Conservation (phyloP, 2,888 invertebrate species). For the Euspilapteryx auroguttella region DNA sequence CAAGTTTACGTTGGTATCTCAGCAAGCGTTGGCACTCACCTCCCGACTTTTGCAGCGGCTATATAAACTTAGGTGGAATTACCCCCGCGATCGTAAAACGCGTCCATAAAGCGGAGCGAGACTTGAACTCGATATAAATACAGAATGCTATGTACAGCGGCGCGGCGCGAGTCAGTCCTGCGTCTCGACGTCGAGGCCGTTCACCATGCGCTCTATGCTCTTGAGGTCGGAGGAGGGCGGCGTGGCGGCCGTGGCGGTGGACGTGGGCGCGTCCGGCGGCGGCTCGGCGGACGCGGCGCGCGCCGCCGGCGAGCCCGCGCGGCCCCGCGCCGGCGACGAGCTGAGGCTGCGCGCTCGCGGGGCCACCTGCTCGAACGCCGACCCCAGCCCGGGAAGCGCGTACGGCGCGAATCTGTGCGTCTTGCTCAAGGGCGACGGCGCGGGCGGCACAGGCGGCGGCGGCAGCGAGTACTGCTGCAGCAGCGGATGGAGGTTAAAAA, state of each 20-base stretch:
- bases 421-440: conserved; percentile 69
- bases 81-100: no score
- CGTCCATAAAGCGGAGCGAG: no score
- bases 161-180: conserved; percentile 45
- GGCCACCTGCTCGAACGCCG: conserved; percentile 89
- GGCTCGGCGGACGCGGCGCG: conserved; percentile 54
- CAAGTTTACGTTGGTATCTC: no score
- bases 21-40: no score
- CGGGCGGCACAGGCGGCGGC: conserved; percentile 64
- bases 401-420: conserved; percentile 86
- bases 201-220: conserved; percentile 97
- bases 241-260: conserved; percentile 50
- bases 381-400: conserved; percentile 77
- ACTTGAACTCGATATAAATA: conserved; percentile 33
- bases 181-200: conserved; percentile 87
- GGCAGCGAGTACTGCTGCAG: conserved; percentile 85
- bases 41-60: no score
- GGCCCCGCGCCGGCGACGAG: conserved; percentile 55
- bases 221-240: conserved; percentile 82
- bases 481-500: conserved; percentile 88
- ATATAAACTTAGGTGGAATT: conserved; percentile 1
- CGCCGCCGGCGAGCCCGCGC: conserved; percentile 42
- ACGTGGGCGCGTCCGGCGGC: conserved; percentile 46
- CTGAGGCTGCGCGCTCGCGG: conserved; percentile 70
- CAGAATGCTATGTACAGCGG: conserved; percentile 44